Percentiles rank a stretch among this genome's conserved stretches.
These are phyloP conservation scores for Empis livida DNA, from an alignment of 2,888 invertebrate species.

Conservation along the genomic window DNA sequence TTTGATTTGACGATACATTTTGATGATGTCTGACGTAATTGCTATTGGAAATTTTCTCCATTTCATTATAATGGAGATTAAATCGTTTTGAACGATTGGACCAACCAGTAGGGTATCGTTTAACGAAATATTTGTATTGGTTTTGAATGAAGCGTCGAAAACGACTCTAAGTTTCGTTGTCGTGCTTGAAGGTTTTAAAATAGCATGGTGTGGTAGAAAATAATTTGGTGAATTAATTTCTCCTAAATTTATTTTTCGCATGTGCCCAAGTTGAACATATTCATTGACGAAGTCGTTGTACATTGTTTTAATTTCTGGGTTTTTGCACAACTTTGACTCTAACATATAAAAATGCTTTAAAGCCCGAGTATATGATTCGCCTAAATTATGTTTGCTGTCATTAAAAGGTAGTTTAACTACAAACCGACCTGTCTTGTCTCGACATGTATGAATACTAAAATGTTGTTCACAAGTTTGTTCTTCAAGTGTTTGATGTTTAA, in stretches of 20 bases:
- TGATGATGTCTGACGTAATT: too few species aligned
- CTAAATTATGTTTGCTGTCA: neutral
- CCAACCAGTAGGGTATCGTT: too few species aligned
- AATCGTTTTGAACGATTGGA: too few species aligned
- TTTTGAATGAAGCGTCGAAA: too few species aligned
- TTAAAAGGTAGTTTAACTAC: conserved; percentile 9
- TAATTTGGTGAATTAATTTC: neutral
- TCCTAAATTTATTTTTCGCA: neutral
- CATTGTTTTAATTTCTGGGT: neutral
- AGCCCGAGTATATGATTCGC: neutral
- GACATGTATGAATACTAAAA: conserved; percentile 4
- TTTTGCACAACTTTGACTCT: neutral
- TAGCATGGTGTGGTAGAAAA: conserved; percentile 13
- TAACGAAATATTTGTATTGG: too few species aligned
- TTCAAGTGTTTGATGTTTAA: conserved; percentile 6
- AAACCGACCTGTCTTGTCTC: conserved; percentile 6
- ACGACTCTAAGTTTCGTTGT: too few species aligned
- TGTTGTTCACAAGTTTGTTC: conserved; percentile 9
- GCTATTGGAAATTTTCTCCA: too few species aligned
- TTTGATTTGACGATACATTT: too few species aligned
- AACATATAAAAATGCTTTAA: neutral
- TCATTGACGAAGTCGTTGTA: too few species aligned
- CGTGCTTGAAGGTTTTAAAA: conserved; percentile 5
- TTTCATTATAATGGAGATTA: too few species aligned
- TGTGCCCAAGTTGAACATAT: neutral